Conservation (phyloP, 2,113 vertebrate species). For the Calyptommatus sinebrachiatus region DNA sequence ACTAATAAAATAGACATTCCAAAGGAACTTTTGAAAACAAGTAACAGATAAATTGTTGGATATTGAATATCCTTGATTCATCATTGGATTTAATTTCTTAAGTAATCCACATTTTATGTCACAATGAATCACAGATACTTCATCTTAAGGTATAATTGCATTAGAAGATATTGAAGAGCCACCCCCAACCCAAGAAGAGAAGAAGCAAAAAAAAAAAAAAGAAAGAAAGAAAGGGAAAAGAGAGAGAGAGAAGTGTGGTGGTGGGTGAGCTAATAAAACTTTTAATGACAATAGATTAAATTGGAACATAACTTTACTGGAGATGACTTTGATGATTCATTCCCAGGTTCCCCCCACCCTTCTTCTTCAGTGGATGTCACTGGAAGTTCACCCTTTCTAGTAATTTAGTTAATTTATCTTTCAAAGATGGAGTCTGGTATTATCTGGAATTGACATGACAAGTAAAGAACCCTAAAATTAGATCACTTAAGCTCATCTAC, state of each 20-base stretch:
- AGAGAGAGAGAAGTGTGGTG: conserved; percentile 6
- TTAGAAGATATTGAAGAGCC: neutral
- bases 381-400: neutral
- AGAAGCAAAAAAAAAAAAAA: neutral
- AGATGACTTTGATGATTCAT: neutral
- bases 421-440: neutral
- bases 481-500: neutral
- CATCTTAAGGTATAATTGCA: neutral
- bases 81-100: conserved; percentile 12
- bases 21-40: neutral
- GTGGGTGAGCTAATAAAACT: neutral
- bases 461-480: neutral
- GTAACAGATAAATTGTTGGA: neutral
- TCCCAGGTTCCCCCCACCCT: neutral
- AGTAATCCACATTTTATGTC: conserved; percentile 1
- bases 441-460: neutral
- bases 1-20: neutral
- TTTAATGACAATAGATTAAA: conserved; percentile 24
- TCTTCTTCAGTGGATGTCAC: neutral
- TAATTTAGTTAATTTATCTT: conserved; percentile 25
- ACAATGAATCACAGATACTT: conserved; percentile 21
- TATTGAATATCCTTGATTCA: conserved; percentile 14
- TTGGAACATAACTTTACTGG: neutral
- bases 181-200: neutral
- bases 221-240: neutral